Percentiles rank a stretch among this genome's conserved stretches.
Conservation (phyloP, 2,113 vertebrate species). For the Litocranius walleri region DNA sequence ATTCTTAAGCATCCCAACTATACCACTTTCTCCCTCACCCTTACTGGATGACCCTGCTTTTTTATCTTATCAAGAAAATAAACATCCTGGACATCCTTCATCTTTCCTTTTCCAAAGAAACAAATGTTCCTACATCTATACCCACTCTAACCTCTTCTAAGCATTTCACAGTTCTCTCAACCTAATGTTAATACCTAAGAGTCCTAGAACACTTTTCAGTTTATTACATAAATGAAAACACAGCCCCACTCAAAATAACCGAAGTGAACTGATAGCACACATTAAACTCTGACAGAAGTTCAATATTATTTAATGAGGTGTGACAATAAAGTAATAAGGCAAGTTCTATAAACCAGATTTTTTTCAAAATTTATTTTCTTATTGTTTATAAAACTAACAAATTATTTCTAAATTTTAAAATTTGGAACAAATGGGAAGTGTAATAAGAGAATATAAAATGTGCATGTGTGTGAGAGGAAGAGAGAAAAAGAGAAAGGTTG, state of each 20-base stretch:
- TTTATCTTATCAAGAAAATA: neutral
- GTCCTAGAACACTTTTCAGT: neutral
- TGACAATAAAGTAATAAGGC: neutral
- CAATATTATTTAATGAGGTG: constrained; percentile 19
- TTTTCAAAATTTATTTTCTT: neutral
- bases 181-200: neutral
- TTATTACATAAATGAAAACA: neutral
- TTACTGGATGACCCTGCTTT: neutral
- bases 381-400: neutral
- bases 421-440: neutral
- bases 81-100: neutral
- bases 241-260: neutral
- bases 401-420: neutral
- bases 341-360: neutral
- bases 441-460: neutral
- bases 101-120: neutral
- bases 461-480: neutral
- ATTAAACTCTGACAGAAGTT: neutral
- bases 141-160: neutral
- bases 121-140: neutral
- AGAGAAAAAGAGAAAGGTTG: neutral
- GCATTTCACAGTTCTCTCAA: neutral
- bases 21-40: neutral
- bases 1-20: neutral
- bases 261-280: neutral